These are phyloP conservation scores for Pangasius sanitwongsei DNA, from an alignment of 2,797 vertebrate species.

Conservation along the genomic window DNA sequence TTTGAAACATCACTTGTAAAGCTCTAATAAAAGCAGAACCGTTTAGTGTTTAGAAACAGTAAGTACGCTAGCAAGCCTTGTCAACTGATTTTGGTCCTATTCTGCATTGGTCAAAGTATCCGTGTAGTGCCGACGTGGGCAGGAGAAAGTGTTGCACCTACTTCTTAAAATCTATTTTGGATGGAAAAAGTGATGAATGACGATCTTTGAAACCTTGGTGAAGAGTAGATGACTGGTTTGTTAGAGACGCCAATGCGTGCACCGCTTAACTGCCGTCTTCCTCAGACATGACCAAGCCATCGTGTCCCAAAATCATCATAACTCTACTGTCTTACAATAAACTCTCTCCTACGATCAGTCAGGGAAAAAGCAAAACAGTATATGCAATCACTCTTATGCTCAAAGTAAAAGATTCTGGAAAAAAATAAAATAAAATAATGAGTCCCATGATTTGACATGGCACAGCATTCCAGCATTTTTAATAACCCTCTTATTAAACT, in stretches of 20 bases:
- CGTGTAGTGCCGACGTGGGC: not conserved
- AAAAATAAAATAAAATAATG: not conserved
- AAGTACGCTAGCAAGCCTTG: not conserved
- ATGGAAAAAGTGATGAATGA: not conserved
- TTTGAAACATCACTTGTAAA: not conserved
- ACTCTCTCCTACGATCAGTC: not conserved
- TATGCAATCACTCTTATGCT: not conserved
- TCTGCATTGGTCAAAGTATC: not conserved
- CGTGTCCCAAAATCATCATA: not conserved
- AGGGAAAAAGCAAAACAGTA: not conserved
- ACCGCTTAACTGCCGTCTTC: not conserved
- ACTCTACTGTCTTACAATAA: not conserved
- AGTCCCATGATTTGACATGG: constrained; percentile 12
- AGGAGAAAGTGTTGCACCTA: not conserved
- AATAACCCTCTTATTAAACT: constrained; percentile 23
- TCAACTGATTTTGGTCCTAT: not conserved
- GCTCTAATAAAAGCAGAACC: not conserved
- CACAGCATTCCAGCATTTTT: constrained; percentile 40
- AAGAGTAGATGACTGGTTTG: not conserved
- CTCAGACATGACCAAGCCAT: not conserved
- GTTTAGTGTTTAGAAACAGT: not conserved
- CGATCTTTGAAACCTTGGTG: not conserved
- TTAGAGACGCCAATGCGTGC: not conserved
- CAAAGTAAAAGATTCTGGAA: not conserved
- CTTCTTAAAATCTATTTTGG: not conserved